These are phyloP conservation scores for Brachyrhaphis roseni DNA, from an alignment of 2,797 vertebrate genomes.

Conservation along the genomic window DNA sequence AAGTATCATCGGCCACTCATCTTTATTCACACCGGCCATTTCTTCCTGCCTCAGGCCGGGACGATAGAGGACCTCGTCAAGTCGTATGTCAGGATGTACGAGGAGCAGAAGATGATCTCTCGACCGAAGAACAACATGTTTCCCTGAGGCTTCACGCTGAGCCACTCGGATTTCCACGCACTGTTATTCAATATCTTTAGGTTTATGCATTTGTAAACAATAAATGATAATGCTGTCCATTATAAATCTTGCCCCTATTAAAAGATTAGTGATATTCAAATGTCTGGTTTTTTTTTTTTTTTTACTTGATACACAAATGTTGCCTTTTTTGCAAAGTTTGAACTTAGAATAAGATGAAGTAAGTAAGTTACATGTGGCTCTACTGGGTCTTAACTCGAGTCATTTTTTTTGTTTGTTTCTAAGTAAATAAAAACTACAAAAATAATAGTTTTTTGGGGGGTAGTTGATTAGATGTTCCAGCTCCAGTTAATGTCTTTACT, in stretches of 20 bases:
- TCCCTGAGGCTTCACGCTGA: conserved; percentile 29
- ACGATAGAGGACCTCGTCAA: conserved; percentile 92
- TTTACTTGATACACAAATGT: not conserved
- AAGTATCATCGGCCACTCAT: not conserved
- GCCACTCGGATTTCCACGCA: conserved; percentile 1
- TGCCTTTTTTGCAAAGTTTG: not conserved
- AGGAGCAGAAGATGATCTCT: conserved; percentile 62
- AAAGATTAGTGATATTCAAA: conserved; percentile 13
- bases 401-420: not conserved
- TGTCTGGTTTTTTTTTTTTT: not conserved
- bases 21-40: not conserved
- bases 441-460: no score
- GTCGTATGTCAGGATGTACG: conserved; percentile 87
- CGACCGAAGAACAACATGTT: conserved; percentile 65
- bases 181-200: not conserved
- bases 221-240: conserved; percentile 1
- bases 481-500: not conserved
- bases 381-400: not conserved
- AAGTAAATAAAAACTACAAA: not conserved
- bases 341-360: not conserved
- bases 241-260: conserved; percentile 11
- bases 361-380: not conserved
- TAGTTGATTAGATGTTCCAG: not conserved
- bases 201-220: conserved; percentile 14
- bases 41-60: conserved; percentile 80